These are phyloP conservation scores for Blennius ocellaris DNA, from an alignment of 2,113 vertebrate genomes.

Conservation along the genomic window DNA sequence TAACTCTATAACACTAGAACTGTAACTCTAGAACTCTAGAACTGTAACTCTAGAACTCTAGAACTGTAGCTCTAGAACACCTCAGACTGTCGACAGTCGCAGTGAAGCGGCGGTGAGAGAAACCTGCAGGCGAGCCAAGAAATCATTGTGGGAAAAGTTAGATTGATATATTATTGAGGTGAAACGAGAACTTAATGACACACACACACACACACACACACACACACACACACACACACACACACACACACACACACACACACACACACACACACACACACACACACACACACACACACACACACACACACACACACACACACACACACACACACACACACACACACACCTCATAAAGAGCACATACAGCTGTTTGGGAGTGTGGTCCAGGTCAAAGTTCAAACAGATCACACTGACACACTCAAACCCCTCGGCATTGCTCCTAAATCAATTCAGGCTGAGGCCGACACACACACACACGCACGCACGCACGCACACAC, in stretches of 20 bases:
- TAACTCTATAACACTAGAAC: too few relatives aligned
- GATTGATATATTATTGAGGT: too few relatives aligned
- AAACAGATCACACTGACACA: constrained; percentile 70
- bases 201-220: too few relatives aligned
- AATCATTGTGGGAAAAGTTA: too few relatives aligned
- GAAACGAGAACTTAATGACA: too few relatives aligned
- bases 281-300: constrained; percentile 29
- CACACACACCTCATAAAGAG: constrained; percentile 58
- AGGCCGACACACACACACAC: constrained; percentile 5
- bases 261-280: too few relatives aligned
- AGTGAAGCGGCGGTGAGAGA: background rate
- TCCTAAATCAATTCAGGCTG: constrained; percentile 54
- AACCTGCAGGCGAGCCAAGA: background rate
- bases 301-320: constrained; percentile 16
- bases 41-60: too few relatives aligned
- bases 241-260: constrained; percentile 27
- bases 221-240: constrained; percentile 10
- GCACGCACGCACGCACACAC: constrained; percentile 2
- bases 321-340: constrained; percentile 17
- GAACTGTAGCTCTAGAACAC: too few relatives aligned
- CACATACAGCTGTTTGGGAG: constrained; percentile 68
- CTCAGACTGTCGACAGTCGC: too few relatives aligned
- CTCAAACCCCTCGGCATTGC: constrained; percentile 40
- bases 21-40: too few relatives aligned
- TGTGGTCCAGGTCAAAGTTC: constrained; percentile 70